Conservation (phyloP, 1,140 invertebrate genomes). For the Bombus sylvicola region DNA sequence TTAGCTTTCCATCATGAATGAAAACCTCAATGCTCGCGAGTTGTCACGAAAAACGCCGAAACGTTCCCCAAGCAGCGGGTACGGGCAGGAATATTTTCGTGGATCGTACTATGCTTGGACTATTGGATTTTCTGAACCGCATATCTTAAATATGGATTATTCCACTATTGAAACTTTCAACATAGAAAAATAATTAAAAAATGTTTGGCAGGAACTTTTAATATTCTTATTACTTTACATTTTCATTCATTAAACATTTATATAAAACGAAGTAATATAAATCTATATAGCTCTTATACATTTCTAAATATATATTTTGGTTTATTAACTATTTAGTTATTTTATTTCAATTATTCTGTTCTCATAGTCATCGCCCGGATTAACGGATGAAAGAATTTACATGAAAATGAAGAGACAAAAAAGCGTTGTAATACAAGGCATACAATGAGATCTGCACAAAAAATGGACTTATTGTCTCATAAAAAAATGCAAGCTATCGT, state of each 20-base stretch:
- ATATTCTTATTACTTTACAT: too few species aligned
- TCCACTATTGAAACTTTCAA: not conserved
- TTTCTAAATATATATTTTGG: not conserved
- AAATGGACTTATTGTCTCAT: not conserved
- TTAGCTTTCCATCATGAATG: conserved; percentile 40
- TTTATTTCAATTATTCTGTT: not conserved
- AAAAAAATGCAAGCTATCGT: not conserved
- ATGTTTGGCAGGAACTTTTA: not conserved
- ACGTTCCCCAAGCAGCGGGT: not conserved
- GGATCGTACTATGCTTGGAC: not conserved
- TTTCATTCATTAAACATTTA: not conserved
- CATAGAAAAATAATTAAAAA: too few species aligned
- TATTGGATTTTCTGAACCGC: not conserved
- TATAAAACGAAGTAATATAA: not conserved
- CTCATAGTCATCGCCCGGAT: not conserved
- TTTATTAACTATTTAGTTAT: not conserved
- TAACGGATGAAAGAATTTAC: not conserved
- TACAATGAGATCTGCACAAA: too few species aligned
- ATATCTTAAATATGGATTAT: not conserved
- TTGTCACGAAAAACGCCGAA: not conserved
- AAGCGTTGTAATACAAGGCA: not conserved
- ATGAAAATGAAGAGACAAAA: not conserved
- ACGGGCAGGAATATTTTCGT: conserved; percentile 6
- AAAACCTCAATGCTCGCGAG: conserved; percentile 19
- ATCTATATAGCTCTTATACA: not conserved